Base-by-base conservation (phyloP, 2,113 vertebrate species). In the Empidonax alnorum region DNA sequence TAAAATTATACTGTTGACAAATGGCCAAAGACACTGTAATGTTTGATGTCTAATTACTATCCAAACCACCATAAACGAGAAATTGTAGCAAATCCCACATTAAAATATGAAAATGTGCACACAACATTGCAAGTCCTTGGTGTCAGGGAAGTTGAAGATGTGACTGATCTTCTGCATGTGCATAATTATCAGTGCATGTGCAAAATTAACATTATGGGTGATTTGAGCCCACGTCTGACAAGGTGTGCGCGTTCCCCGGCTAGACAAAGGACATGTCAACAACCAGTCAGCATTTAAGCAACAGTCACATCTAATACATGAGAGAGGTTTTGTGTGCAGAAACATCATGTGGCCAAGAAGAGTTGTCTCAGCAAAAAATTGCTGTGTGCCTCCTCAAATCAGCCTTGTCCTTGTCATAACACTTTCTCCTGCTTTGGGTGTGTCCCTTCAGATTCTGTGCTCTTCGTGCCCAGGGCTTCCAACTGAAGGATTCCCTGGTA, bases 1-100 rank as follows among this genome's bases (percentile, higher is more conserved):
- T 92, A 79, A 91, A 93, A 93, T 95, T 59, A 56, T 30, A 16
- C 31, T 62, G 28, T 24, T 83, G 80, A 91, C 39, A 83, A 90
- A 92, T 85, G 39, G 49, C 78, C 84, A 78, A 90, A 87, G 65
- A 69, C 84, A 53, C 28, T 20, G 28, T 55, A 75, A 94, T 35
- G 12, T 74, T 85, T 87, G 62, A 63, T 67, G 53, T 15, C 12
- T 81, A 86, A 91, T 77, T 75, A 49, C 47, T 80, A 19, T n/a
- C 59, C 31, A 84, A 92, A 49, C 50, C 67, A 47, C 46, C n/a
- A 16, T 55, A 71, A 82, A 95, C 3, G 21, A 81, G 42, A 86
- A 90, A 94, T 93, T 62, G 41, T 14, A 20, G 25, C 14, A 25
- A 80, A 77, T 67, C 9, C 7, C 8, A 17, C 41, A 37, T 50